A percentile compares a stretch with the other conserved stretches of the same genome.
These are phyloP conservation scores for Hydrolagus affinis DNA, from an alignment of 2,113 vertebrate species.

Conservation along the genomic window DNA sequence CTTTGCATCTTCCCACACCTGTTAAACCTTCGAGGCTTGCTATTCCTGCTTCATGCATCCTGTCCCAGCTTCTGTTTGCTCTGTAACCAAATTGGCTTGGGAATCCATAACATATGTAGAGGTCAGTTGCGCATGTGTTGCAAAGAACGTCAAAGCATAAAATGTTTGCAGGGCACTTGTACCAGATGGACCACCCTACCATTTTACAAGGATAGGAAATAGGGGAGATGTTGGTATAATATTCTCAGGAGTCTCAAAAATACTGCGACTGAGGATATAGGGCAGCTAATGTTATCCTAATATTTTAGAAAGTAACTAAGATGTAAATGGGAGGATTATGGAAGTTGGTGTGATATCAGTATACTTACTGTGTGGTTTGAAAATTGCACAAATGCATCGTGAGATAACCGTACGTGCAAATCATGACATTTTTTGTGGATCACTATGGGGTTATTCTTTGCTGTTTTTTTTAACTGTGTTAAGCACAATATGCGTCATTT, in stretches of 20 bases:
- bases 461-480: too few species aligned
- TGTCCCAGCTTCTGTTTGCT: background rate
- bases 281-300: background rate
- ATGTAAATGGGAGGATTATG: background rate
- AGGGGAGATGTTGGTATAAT: background rate
- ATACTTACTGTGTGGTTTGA: too few species aligned
- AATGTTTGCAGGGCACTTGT: background rate
- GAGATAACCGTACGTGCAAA: too few species aligned
- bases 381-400: too few species aligned
- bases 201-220: background rate
- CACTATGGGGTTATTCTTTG: too few species aligned
- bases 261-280: background rate
- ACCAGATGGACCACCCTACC: slow-evolving; percentile 12
- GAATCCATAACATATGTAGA: slow-evolving; percentile 12
- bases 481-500: too few species aligned
- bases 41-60: background rate
- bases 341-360: too few species aligned
- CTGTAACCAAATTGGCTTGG: background rate
- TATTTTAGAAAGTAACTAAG: too few species aligned
- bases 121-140: background rate
- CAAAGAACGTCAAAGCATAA: slow-evolving; percentile 12
- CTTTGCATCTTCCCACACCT: background rate
- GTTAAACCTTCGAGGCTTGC: background rate
- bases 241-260: background rate
- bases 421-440: too few species aligned